A percentile compares a stretch with the other conserved stretches of the same genome.
Conservation (phyloP, 2,113 vertebrate genomes). For the Martes martes region DNA sequence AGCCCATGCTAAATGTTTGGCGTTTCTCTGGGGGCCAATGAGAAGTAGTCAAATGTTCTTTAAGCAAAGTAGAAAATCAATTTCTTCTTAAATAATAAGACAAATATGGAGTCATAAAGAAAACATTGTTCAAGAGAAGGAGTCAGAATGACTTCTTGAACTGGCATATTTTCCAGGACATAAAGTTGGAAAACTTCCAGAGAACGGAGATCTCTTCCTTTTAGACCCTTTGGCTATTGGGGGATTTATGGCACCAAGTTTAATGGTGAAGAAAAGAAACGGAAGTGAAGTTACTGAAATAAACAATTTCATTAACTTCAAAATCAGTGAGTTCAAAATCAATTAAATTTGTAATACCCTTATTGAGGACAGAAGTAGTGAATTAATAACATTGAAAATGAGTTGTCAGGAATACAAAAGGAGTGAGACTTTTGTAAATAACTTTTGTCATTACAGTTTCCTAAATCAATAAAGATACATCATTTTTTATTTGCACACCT, state of each 20-base stretch:
- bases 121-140: constrained; percentile 11
- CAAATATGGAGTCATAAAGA: background rate
- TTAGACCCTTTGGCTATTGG: constrained; percentile 9
- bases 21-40: background rate
- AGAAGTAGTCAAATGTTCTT: background rate
- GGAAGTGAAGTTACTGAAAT: constrained; percentile 65
- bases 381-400: constrained; percentile 68
- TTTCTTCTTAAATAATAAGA: constrained; percentile 41
- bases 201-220: constrained; percentile 41
- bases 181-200: constrained; percentile 47
- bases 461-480: constrained; percentile 49
- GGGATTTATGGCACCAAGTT: constrained; percentile 58
- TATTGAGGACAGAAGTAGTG: constrained; percentile 34
- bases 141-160: constrained; percentile 26
- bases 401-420: constrained; percentile 15
- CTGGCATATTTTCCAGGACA: background rate
- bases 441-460: constrained; percentile 26
- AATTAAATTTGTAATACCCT: constrained; percentile 68
- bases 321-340: constrained; percentile 68
- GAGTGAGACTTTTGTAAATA: constrained; percentile 46
- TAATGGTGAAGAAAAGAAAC: constrained; percentile 65
- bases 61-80: background rate
- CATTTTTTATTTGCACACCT: background rate
- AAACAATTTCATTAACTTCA: constrained; percentile 72
- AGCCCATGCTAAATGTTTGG: background rate